Evolutionary conservation across 2,797 vertebrate genomes (phyloP), one percentile per base, ranked within the genome.

Genomic region (Anguilla pacifica): DNA sequence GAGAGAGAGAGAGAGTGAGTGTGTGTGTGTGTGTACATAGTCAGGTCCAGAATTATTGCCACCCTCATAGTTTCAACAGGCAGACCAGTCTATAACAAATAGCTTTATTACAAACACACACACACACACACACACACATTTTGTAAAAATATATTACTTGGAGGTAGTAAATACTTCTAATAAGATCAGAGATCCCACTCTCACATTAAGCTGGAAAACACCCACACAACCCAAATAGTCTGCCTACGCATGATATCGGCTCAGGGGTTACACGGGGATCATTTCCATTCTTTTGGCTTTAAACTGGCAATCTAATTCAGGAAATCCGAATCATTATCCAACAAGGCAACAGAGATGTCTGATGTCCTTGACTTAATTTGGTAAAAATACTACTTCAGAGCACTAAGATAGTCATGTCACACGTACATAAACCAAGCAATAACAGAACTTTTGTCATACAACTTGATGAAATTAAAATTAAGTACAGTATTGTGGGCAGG

Each of bases 231-330:
- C n/a, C 57, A 57, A 88, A 70, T 64, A 13, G 22, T 55, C 72
- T 61, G 89, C 55, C 19, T 35, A 61, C 6, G 43, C 39, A 43
- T 88, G 85, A 88, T 72, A 46, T 9, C 81, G 85, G 25, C n/a
- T 13, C 86, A 67, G 5, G 46, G 39, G 51, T 85, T 43, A 86
- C 28, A 59, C 11, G 86, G 46, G 72, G 82, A 72, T 89, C 90
- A 87, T 90, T 89, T 46, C 53, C 25, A 88, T 77, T 83, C 31
- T 22, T 86, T 85, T 61, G 91, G 55, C 72, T 72, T 87, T 89
- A 87, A 88, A 70, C 88, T 88, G 90, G 84, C 87, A 87, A 88
- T 90, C 91, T 91, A 91, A 91, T 89, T 91, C 25, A 91, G 88
- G 79, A 87, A 57, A 92, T 83, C 55, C 51, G 91, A 88, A 70